Percentiles rank a stretch among this genome's conserved stretches.
These are phyloP conservation scores for Amphiduros pacificus DNA, from an alignment of 2,888 invertebrate species.

Conservation along the genomic window DNA sequence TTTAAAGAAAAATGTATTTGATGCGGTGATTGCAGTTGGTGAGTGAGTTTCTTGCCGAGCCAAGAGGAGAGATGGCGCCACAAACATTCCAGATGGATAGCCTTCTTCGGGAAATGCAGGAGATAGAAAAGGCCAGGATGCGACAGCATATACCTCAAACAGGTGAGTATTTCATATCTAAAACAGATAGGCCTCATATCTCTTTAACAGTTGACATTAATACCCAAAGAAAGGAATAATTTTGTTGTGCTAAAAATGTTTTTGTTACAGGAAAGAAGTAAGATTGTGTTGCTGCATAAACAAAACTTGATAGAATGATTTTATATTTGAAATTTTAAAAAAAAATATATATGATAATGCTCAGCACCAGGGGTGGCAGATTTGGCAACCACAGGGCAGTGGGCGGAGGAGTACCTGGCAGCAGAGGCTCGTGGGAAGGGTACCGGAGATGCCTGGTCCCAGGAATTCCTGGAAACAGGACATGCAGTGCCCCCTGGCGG, in stretches of 20 bases:
- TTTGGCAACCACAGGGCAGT: constrained; percentile 49
- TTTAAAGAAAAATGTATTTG: neutral
- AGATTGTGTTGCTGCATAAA: no score
- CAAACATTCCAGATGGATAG: constrained; percentile 89
- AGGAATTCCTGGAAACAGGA: constrained; percentile 35
- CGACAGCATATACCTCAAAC: constrained; percentile 39
- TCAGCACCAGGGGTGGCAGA: constrained; percentile 56
- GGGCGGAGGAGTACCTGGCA: constrained; percentile 54
- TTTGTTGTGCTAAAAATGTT: no score
- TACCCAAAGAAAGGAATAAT: no score
- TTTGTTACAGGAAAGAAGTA: no score
- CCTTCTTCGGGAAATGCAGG: constrained; percentile 82
- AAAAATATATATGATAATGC: no score
- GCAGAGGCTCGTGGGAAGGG: constrained; percentile 31
- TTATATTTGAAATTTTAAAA: no score
- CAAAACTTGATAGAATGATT: no score
- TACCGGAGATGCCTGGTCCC: constrained; percentile 38
- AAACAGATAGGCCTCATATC: no score
- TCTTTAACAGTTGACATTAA: no score
- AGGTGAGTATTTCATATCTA: constrained; percentile 42
- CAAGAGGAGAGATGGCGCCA: constrained; percentile 60
- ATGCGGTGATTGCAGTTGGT: constrained; percentile 71
- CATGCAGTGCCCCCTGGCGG: neutral
- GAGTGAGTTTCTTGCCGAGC: constrained; percentile 76
- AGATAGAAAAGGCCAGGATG: constrained; percentile 66